Conservation (phyloP, 2,113 vertebrate species). For the Channa argus region DNA sequence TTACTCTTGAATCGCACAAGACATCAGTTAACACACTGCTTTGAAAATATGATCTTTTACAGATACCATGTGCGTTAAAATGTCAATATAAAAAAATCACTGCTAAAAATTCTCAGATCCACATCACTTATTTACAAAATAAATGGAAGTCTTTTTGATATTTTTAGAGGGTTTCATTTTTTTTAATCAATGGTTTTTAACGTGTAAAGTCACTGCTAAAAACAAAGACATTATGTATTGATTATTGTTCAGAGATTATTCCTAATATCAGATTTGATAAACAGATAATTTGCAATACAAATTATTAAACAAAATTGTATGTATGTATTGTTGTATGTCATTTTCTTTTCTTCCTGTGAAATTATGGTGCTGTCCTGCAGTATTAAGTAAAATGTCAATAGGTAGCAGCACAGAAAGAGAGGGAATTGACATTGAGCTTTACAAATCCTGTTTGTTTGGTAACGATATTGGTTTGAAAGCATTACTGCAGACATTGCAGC, state of each 20-base stretch:
- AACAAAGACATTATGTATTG: neutral
- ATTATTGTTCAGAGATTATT: constrained; percentile 7
- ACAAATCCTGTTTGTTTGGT: constrained; percentile 56
- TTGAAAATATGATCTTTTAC: constrained; percentile 8
- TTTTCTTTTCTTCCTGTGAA: constrained; percentile 19
- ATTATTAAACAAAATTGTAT: constrained; percentile 28
- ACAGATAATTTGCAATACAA: constrained; percentile 9
- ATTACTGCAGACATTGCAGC: neutral
- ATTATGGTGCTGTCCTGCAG: constrained; percentile 10
- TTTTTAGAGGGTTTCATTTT: too few relatives aligned
- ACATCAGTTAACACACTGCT: constrained; percentile 1
- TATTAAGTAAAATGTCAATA: constrained; percentile 54
- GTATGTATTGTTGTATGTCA: constrained; percentile 8
- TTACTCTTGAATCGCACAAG: constrained; percentile 1
- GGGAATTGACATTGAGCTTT: constrained; percentile 47
- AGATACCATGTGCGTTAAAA: neutral
- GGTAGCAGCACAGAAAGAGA: constrained; percentile 19
- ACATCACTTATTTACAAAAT: neutral
- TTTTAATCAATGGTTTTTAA: neutral
- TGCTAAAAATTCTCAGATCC: neutral
- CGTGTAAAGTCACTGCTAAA: neutral
- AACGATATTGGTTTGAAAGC: constrained; percentile 18
- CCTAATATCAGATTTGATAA: constrained; percentile 30
- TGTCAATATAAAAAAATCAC: neutral
- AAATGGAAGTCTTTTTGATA: neutral